These are phyloP conservation scores for Drosophila repleta DNA, from an alignment of 1,140 invertebrate species.

Conservation along the genomic window DNA sequence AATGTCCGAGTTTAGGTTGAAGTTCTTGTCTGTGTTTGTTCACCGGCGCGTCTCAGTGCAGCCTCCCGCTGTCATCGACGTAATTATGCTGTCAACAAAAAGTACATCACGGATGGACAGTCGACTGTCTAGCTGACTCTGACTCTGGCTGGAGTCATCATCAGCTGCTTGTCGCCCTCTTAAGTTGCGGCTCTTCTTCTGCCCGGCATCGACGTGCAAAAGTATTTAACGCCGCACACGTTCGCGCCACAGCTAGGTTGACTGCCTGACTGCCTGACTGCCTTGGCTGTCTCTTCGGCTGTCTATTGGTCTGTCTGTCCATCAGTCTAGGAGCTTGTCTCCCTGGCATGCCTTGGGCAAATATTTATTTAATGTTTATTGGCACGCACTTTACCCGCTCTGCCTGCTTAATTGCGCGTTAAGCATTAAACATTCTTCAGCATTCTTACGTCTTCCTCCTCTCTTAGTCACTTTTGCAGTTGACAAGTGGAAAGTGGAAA, in stretches of 20 bases:
- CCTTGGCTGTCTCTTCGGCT: background rate
- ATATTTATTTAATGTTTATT: conserved; percentile 76
- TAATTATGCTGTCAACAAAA: conserved; percentile 81
- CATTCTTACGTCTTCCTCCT: conserved; percentile 21
- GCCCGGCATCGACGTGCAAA: conserved; percentile 51
- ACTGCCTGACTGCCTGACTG: conserved; percentile 10
- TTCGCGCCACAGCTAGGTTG: conserved; percentile 29
- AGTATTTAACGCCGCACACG: conserved; percentile 69
- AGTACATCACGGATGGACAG: conserved; percentile 45
- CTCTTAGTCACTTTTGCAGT: conserved; percentile 47
- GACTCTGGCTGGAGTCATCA: conserved; percentile 46
- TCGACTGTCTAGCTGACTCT: conserved; percentile 19
- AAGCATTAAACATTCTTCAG: conserved; percentile 55
- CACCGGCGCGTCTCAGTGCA: background rate
- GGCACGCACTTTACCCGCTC: conserved; percentile 64
- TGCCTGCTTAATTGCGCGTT: conserved; percentile 72
- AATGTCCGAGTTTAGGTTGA: conserved; percentile 28
- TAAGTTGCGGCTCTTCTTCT: conserved; percentile 12
- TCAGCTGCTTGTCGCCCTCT: conserved; percentile 58
- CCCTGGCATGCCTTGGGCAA: conserved; percentile 27
- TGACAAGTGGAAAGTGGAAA: conserved; percentile 31
- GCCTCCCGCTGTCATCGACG: conserved; percentile 58
- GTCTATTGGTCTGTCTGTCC: conserved; percentile 12
- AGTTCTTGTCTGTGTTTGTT: conserved; percentile 46
- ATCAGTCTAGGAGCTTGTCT: conserved; percentile 5